Conservation (phyloP, 53 echinoderm and acorn worm species). For the Crossaster papposus region DNA sequence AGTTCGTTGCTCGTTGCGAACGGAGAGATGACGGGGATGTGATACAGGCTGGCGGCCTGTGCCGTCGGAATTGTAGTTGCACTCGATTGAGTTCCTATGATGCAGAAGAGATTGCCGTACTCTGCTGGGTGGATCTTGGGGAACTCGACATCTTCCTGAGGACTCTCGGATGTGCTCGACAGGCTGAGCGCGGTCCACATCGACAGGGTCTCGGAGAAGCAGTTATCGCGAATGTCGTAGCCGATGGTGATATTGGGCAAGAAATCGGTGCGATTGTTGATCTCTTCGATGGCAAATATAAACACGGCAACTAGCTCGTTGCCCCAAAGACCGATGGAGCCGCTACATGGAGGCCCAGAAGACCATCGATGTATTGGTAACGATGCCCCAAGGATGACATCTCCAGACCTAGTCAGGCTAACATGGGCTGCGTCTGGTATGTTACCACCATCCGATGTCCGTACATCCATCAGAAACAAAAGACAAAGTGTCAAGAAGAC, state of each 20-base stretch:
- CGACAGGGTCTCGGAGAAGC: conserved; percentile 44
- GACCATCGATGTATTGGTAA: conserved; percentile 15
- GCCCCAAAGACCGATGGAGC: no score
- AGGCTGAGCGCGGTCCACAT: conserved; percentile 41
- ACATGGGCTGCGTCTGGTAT: conserved; percentile 28
- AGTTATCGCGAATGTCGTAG: conserved; percentile 56
- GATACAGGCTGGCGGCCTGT: conserved; percentile 51
- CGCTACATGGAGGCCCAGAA: conserved; percentile 36
- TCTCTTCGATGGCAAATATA: conserved; percentile 38
- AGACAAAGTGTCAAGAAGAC: background rate
- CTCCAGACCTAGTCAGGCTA: conserved; percentile 35
- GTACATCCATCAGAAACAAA: background rate
- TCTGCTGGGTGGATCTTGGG: background rate
- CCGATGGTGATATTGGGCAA: conserved; percentile 60
- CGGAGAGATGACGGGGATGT: conserved; percentile 45
- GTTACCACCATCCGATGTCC: background rate
- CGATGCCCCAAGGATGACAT: conserved; percentile 38
- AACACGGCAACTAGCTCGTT: conserved; percentile 21
- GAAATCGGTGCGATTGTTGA: conserved; percentile 55
- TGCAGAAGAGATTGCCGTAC: conserved; percentile 25
- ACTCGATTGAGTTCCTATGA: conserved; percentile 56
- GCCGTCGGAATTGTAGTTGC: conserved; percentile 46
- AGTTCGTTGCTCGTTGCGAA: conserved; percentile 67
- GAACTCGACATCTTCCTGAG: conserved; percentile 47
- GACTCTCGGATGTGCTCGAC: conserved; percentile 35